Evolutionary conservation across 2,797 vertebrate genomes (phyloP).

Genomic region (Neostethus bicornis): DNA sequence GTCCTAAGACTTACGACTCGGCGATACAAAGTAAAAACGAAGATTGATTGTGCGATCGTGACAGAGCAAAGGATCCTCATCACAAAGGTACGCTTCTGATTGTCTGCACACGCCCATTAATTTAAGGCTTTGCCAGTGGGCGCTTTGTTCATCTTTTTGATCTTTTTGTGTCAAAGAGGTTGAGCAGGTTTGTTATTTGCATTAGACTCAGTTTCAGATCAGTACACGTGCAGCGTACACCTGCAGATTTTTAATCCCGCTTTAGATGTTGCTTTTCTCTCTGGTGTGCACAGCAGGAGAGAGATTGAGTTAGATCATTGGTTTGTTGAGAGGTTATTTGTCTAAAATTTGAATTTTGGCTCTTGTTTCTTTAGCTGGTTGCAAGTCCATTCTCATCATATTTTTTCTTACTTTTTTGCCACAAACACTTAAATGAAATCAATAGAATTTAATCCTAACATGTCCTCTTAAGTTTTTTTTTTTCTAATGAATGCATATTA

Average conservation of each 20-base stretch:
- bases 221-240: slow-evolving; percentile 1
- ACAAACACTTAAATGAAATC: too few relatives aligned
- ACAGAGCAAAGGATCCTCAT: slow-evolving; percentile 41
- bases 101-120: slow-evolving; percentile 35
- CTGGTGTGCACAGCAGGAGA: slow-evolving; percentile 2
- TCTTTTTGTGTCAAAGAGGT: slow-evolving; percentile 14
- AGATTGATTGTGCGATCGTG: slow-evolving; percentile 43
- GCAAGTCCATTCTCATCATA: background rate
- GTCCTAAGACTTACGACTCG: background rate
- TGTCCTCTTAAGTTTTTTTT: too few relatives aligned
- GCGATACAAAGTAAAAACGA: slow-evolving; percentile 21
- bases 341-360: slow-evolving; percentile 41
- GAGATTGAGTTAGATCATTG: slow-evolving; percentile 9
- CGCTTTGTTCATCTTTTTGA: slow-evolving; percentile 30
- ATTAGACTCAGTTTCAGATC: background rate
- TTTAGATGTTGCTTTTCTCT: background rate
- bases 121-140: slow-evolving; percentile 21
- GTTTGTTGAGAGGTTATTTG: slow-evolving; percentile 29
- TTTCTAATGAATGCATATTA: too few relatives aligned
- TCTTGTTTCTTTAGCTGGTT: slow-evolving; percentile 10
- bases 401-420: background rate
- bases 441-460: too few relatives aligned
- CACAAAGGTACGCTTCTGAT: slow-evolving; percentile 56
- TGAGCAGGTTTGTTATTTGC: slow-evolving; percentile 10
- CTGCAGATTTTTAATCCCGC: slow-evolving; percentile 4